Evolutionary conservation across 2,797 vertebrate genomes (phyloP), one percentile per base, ranked within the genome.

Genomic region (Clarias laeviceps): DNA sequence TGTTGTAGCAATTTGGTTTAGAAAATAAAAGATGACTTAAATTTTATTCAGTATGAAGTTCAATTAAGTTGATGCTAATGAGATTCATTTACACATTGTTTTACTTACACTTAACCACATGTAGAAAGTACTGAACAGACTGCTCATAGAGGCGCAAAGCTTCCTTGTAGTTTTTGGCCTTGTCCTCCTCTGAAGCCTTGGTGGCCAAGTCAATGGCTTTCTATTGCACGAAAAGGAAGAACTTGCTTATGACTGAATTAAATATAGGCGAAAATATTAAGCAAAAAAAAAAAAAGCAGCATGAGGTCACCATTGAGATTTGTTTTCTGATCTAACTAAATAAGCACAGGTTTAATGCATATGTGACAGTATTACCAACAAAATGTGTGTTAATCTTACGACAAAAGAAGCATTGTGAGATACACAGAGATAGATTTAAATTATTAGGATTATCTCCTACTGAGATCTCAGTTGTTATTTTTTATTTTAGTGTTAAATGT

Each of bases 201-300:
- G 96, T 98, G 91, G 98, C 98, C 90, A 99, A 94, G 94, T 99
- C 98, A 91, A 99, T 98, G 87, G 98, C 98, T 95, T 99, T 99
- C 98, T 99, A 93, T 64, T 1, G 22, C 0, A 68, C n/a, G 84
- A 77, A 68, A 70, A 80, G 32, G 27, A 81, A 59, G 54, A 8
- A 34, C 17, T 29, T 24, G 1, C 24, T 78, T 68, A n/a, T 4
- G 17, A 68, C 37, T 68, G 32, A 37, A 15, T 27, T 20, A 80
- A 65, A 24, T 27, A 32, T 40, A 65, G 37, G 5, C 9, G 2
- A 64, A 29, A 24, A 59, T 12, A 29, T 24, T 4, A 0, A 62
- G 2, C 0, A 18, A 64, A 64, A 18, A 37, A 24, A 5, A n/a
- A 72, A 11, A 70, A 1, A 8, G 29, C 59, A 1, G 20, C 17